Conservation (phyloP, 2,797 vertebrate genomes). For the Capromys pilorides region DNA sequence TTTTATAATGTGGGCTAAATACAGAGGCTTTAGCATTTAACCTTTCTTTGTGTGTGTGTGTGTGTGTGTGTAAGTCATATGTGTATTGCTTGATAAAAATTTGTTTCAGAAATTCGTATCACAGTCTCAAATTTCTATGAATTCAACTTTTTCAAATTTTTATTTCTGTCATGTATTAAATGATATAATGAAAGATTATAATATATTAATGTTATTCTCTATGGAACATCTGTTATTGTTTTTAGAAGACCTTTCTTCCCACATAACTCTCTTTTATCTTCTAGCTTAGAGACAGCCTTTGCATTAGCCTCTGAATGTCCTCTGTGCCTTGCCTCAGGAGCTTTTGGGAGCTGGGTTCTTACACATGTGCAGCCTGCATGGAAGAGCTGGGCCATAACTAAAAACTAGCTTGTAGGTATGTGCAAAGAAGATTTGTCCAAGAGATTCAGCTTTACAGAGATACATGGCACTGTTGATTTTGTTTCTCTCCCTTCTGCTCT, state of each 20-base stretch:
- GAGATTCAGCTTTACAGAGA: not conserved
- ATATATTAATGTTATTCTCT: conserved; percentile 26
- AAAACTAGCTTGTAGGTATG: conserved; percentile 24
- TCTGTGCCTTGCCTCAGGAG: not conserved
- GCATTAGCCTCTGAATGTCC: not conserved
- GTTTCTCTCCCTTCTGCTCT: not conserved
- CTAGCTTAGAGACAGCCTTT: not conserved
- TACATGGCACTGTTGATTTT: not conserved
- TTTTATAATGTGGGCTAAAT: not conserved
- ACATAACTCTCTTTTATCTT: not conserved
- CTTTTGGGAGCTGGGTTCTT: not conserved
- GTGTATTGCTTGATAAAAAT: conserved; percentile 25
- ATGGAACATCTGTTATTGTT: not conserved
- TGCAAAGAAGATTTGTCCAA: conserved; percentile 39
- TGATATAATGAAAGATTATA: conserved; percentile 18
- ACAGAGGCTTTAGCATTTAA: not conserved
- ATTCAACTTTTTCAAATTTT: conserved; percentile 44
- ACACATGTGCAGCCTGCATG: not conserved
- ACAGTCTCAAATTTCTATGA: not conserved
- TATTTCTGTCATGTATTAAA: not conserved
- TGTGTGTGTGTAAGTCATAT: not conserved
- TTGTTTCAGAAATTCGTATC: conserved; percentile 28
- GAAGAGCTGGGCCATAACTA: not conserved
- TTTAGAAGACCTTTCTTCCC: conserved; percentile 55
- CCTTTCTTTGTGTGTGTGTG: not conserved